Conservation (phyloP, 2,888 invertebrate genomes). For the Phalera bucephala region DNA sequence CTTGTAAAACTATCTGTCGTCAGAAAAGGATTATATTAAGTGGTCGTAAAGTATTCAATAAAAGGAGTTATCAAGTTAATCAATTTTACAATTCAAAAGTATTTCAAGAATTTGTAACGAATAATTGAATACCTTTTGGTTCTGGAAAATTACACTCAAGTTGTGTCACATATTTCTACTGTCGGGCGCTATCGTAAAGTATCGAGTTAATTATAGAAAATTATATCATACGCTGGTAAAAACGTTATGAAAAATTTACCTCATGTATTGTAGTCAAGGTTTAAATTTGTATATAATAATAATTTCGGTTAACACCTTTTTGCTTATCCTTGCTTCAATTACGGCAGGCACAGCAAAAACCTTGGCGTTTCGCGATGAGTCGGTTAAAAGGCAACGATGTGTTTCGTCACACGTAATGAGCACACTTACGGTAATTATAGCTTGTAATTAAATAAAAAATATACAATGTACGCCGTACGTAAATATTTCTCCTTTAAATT, state of each 20-base stretch:
- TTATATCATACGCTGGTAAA: too few relatives aligned
- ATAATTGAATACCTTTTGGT: too few relatives aligned
- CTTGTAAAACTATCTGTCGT: not conserved
- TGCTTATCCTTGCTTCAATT: too few relatives aligned
- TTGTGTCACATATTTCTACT: not conserved
- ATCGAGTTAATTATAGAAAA: too few relatives aligned
- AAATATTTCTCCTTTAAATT: not conserved
- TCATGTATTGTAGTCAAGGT: too few relatives aligned
- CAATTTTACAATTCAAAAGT: not conserved
- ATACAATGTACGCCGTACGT: not conserved
- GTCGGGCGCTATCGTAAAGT: not conserved
- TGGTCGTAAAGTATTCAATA: not conserved
- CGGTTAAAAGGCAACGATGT: not conserved
- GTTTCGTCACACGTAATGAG: not conserved
- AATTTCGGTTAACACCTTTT: too few relatives aligned
- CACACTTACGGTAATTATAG: not conserved
- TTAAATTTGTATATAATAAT: too few relatives aligned
- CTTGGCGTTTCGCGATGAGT: not conserved
- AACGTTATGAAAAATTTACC: too few relatives aligned
- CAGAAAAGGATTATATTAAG: not conserved
- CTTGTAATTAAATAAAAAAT: not conserved
- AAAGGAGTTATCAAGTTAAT: not conserved
- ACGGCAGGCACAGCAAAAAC: not conserved
- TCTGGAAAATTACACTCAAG: too few relatives aligned
- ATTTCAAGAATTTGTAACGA: too few relatives aligned